Conservation (phyloP, 2,113 vertebrate genomes). For the Rhynchomys soricoides region DNA sequence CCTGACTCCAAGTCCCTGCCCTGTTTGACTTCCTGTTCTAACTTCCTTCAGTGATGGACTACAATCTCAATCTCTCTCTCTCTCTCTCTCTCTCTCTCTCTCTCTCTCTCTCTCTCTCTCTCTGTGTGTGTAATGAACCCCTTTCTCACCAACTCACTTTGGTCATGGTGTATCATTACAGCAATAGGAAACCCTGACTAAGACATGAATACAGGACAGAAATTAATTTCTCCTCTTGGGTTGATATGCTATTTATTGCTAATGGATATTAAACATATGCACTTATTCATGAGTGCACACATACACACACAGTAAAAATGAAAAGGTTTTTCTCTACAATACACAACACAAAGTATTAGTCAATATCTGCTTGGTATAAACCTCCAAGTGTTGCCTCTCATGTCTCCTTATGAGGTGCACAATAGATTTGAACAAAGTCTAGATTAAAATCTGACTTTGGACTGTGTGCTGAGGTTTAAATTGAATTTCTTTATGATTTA, state of each 20-base stretch:
- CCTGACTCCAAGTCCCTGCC: neutral
- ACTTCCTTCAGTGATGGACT: neutral
- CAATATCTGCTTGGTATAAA: neutral
- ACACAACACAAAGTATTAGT: slow-evolving; percentile 18
- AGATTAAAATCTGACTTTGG: slow-evolving; percentile 56
- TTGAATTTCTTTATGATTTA: slow-evolving; percentile 66
- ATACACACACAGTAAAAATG: neutral
- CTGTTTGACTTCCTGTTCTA: neutral
- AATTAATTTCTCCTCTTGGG: neutral
- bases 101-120: too few species aligned
- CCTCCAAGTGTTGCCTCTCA: neutral
- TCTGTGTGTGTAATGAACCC: too few species aligned
- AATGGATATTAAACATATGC: neutral
- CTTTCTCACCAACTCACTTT: neutral
- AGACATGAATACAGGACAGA: neutral
- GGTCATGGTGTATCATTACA: neutral
- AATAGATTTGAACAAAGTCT: neutral
- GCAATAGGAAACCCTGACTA: neutral
- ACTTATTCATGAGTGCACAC: neutral
- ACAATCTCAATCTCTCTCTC: too few species aligned
- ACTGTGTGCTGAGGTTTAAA: neutral
- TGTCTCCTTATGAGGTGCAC: neutral
- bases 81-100: too few species aligned
- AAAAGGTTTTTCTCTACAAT: neutral
- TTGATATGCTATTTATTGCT: neutral